Conservation (phyloP, 1,140 invertebrate genomes). For the Polypedilum pembai region DNA sequence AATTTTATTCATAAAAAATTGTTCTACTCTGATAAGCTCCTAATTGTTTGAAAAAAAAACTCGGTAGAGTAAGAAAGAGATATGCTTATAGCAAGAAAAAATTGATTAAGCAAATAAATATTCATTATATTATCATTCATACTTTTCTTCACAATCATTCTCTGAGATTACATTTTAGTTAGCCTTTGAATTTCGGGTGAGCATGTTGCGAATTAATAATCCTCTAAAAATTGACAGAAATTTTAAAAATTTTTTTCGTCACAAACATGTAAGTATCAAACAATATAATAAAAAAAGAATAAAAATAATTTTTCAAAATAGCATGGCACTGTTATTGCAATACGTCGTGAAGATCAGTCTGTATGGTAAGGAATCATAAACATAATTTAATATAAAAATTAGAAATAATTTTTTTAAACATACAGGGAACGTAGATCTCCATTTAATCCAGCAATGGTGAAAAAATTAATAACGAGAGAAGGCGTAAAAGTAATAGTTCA, state of each 20-base stretch:
- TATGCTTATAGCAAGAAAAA: too few species aligned
- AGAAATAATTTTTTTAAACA: not conserved
- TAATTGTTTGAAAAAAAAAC: too few species aligned
- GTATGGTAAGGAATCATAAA: slow-evolving; percentile 45
- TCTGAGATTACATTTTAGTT: not conserved
- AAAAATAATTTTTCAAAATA: slow-evolving; percentile 31
- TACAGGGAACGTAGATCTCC: slow-evolving; percentile 97
- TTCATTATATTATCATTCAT: too few species aligned
- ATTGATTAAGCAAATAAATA: too few species aligned
- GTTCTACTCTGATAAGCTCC: too few species aligned
- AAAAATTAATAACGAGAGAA: slow-evolving; percentile 64
- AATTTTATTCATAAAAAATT: too few species aligned
- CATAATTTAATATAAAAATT: not conserved
- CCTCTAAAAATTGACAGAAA: not conserved
- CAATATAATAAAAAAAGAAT: too few species aligned
- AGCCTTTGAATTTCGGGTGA: not conserved
- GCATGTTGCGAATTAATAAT: not conserved
- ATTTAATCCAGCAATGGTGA: slow-evolving; percentile 85
- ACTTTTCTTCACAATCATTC: too few species aligned
- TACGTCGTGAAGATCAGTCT: slow-evolving; percentile 88
- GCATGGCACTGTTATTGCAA: slow-evolving; percentile 64
- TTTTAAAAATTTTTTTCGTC: not conserved
- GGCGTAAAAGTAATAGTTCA: slow-evolving; percentile 95
- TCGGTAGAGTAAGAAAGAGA: too few species aligned
- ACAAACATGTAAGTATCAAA: not conserved